Conservation (phyloP, 2,797 vertebrate genomes). For the Anguilla pacifica region DNA sequence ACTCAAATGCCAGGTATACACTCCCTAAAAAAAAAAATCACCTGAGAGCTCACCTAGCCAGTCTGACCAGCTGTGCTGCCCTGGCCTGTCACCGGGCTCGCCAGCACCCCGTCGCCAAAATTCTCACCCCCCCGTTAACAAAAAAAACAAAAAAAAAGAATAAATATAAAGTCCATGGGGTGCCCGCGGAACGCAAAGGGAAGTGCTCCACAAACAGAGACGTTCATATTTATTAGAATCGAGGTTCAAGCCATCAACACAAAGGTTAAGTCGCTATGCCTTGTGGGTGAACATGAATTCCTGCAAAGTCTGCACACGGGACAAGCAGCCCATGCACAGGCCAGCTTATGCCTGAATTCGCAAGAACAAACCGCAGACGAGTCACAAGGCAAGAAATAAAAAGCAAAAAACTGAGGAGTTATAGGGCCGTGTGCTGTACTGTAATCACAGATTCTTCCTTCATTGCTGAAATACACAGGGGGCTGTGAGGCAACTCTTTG, state of each 20-base stretch:
- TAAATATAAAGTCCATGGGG: too few species aligned
- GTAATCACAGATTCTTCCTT: background rate
- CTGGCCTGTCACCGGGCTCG: background rate
- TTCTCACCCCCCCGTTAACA: background rate
- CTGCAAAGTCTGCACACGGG: background rate
- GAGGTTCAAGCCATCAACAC: background rate
- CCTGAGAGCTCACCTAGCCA: conserved; percentile 41
- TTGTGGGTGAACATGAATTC: background rate
- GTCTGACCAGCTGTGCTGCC: conserved; percentile 50
- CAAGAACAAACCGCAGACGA: background rate
- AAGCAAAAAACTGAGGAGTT: background rate
- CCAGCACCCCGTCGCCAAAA: background rate
- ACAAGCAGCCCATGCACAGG: background rate
- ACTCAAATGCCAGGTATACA: background rate
- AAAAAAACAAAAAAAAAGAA: background rate
- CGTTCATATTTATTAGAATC: too few species aligned
- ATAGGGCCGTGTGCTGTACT: background rate
- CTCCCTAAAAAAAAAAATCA: background rate
- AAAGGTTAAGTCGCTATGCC: background rate
- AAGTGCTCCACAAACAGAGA: too few species aligned
- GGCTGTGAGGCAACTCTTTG: background rate
- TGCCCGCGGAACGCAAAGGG: too few species aligned
- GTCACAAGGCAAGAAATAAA: background rate
- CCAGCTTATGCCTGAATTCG: background rate
- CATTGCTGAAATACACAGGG: background rate